Evolutionary conservation across 1,140 invertebrate species (phyloP), one percentile per base, ranked within the genome.

Genomic region (Venustaconcha ellipsiformis): DNA sequence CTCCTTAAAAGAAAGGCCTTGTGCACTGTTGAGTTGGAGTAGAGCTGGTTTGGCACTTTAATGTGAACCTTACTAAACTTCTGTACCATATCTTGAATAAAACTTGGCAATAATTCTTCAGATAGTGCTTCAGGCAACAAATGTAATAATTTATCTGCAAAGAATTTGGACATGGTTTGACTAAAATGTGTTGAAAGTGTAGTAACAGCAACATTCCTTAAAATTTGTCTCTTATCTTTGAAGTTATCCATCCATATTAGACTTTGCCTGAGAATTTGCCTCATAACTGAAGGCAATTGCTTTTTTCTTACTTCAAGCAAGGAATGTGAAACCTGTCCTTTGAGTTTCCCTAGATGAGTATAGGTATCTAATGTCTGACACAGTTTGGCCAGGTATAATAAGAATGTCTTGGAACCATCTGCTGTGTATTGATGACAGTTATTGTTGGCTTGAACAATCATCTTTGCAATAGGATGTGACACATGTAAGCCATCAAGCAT

Each of bases 361-460:
- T 68, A n/a, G n/a, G 69, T 6, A 30, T 74, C 75, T 37, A 84
- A 64, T 26, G 63, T 60, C 12, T 69, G 56, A 18, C 84, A 18
- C 14, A 82, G 8, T 57, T 78, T 67, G 23, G 63, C 55, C 57
- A 85, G 63, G 73, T 82, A 80, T n/a, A 86, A 48, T n/a, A 84
- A 57, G 26, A 86, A 81, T 26, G 75, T 74, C 76, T 86, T 86
- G 37, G 72, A 74, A 3, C 82, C 84, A 74, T 85, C 84, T 20
- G 76, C 70, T 26, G 67, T 70, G 6, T 58, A 26, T 13, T 57
- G n/a, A 67, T 67, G 65, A 15, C 62, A 37, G 14, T 37, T 64
- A 26, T 76, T 62, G 48, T 79, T 72, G 23, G 69, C 64, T 48
- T 57, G 18, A 6, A 79, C 67, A 48, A 83, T 60, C 26, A 87